These are phyloP conservation scores for Zygothrica quintamaculata DNA, from an alignment of 2,888 invertebrate species.

Conservation along the genomic window DNA sequence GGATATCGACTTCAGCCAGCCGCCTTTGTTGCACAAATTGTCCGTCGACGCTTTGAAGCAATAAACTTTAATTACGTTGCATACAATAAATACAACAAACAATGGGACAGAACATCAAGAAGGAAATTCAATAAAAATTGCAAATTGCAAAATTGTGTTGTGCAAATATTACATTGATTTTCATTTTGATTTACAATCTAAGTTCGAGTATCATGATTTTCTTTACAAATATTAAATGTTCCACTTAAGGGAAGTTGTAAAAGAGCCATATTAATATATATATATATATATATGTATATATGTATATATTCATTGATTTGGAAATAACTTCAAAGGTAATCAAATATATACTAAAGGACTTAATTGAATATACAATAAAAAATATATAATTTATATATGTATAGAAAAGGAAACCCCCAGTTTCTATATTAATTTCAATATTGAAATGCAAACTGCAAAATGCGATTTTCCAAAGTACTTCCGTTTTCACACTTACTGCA, in stretches of 20 bases:
- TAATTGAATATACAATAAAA: background rate
- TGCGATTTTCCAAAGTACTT: too few relatives aligned
- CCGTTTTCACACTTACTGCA: too few relatives aligned
- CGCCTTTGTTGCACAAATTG: slow-evolving; percentile 76
- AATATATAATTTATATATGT: too few relatives aligned
- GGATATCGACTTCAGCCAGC: slow-evolving; percentile 42
- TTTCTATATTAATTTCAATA: too few relatives aligned
- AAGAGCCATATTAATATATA: too few relatives aligned
- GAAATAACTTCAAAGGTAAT: slow-evolving; percentile 3
- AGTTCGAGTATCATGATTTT: too few relatives aligned
- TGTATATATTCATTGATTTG: background rate
- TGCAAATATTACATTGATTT: slow-evolving; percentile 55
- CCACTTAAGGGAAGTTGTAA: background rate
- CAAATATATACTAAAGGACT: background rate
- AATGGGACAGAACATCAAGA: slow-evolving; percentile 3
- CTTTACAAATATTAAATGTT: background rate
- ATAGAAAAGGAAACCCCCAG: too few relatives aligned
- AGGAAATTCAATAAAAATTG: slow-evolving; percentile 60
- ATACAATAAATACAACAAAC: slow-evolving; percentile 47
- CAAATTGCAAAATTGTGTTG: slow-evolving; percentile 48
- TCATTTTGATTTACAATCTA: too few relatives aligned
- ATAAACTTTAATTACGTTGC: slow-evolving; percentile 74
- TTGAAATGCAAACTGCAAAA: too few relatives aligned
- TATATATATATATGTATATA: too few relatives aligned
- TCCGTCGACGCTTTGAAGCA: slow-evolving; percentile 75